Percentiles rank a stretch among this genome's conserved stretches.
These are phyloP conservation scores for Ormyrus rosae DNA, from an alignment of 2,888 invertebrate genomes.

Conservation along the genomic window DNA sequence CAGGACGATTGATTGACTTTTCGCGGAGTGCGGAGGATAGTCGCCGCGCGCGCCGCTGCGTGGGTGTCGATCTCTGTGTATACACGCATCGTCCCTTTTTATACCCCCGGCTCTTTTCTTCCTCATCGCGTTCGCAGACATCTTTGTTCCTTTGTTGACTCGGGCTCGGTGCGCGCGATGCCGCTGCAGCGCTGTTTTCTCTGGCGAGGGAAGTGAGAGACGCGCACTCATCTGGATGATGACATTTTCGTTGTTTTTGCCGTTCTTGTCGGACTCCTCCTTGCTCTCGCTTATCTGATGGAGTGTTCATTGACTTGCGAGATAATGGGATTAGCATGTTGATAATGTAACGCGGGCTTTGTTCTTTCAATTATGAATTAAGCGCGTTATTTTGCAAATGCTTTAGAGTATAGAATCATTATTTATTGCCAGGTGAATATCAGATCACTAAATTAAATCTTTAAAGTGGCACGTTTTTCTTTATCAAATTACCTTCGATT, in stretches of 20 bases:
- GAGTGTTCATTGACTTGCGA: conserved; percentile 29
- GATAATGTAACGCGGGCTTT: too few species aligned
- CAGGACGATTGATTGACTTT: conserved; percentile 73
- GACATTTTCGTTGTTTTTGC: conserved; percentile 19
- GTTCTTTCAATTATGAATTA: too few species aligned
- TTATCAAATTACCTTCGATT: too few species aligned
- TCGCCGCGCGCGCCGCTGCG: too few species aligned
- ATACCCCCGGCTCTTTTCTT: conserved; percentile 25
- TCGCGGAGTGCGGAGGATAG: conserved; percentile 48
- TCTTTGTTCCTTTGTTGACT: conserved; percentile 37
- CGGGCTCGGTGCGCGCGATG: neutral
- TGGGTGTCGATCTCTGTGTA: too few species aligned
- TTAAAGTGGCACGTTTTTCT: too few species aligned
- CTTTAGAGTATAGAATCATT: too few species aligned
- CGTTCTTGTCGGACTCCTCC: too few species aligned
- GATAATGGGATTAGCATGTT: neutral
- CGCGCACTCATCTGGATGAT: neutral
- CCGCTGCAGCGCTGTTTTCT: neutral
- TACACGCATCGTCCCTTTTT: conserved; percentile 28
- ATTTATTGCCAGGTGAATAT: too few species aligned
- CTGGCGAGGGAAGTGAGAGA: neutral
- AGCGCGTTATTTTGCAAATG: too few species aligned
- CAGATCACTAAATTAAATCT: too few species aligned
- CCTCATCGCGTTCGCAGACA: too few species aligned
- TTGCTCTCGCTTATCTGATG: conserved; percentile 15